Base-by-base conservation (phyloP, 2,888 invertebrate species). In the Trisateles emortualis region DNA sequence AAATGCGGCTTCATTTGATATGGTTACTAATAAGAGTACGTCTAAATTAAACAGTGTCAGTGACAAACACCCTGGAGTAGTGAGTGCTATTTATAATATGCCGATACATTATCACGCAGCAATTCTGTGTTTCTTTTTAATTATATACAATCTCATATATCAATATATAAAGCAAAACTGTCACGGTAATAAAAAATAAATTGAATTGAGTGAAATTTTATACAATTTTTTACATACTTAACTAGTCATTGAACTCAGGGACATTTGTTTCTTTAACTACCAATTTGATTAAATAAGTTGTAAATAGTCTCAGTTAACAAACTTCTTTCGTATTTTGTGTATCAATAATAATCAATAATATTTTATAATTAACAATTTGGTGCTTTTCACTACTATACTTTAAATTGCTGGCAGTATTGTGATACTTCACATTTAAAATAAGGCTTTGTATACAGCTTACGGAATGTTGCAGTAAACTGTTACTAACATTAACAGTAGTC, bases 371-470 rank as follows among this genome's bases (percentile, higher is more conserved):
- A 90, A 90, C 87, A 84, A 78, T 83, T 86, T 84, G 85, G 84
- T 87, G 90, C 89, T 92, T 90, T 76, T 80, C 72, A 73, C 68
- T 63, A 61, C 66, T 69, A 58, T 55, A 52, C 77, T 78, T 73
- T 75, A 78, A 78, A 78, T 78, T 78, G 84, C 85, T 87, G 80
- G 89, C 86, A 85, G 87, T 79, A 82, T 86, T 86, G 86, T 86
- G 84, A 88, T 88, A 85, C 78, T 81, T 85, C 79, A 84, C 83
- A 78, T 69, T 81, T 81, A 81, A 78, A 80, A 76, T 87, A 88
- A 87, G 86, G 92, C 92, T 91, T 92, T 92, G 92, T 92, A 92
- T 79, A 92, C 90, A 92, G 92, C 92, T 92, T 91, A 79, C 91
- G 92, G 92, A 92, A 90, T 92, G 92, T 92, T 92, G 85, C 83